Evolutionary conservation across 2,797 vertebrate genomes (phyloP).

Genomic region (Hippoglossus hippoglossus): DNA sequence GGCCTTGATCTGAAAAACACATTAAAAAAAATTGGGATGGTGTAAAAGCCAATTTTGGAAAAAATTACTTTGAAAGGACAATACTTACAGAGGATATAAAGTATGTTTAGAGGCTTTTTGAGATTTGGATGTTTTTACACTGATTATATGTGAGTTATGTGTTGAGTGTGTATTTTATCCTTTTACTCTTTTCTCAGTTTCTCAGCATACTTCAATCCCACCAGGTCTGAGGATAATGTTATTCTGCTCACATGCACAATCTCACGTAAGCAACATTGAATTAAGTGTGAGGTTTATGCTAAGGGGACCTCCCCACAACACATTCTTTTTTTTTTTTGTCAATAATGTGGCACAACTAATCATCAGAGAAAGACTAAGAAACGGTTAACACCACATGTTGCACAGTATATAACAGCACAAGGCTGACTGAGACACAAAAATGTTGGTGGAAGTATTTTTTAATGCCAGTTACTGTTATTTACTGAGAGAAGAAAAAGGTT

Average conservation of each 20-base stretch:
- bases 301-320: slow-evolving; percentile 66
- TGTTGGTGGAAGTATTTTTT: slow-evolving; percentile 15
- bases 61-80: background rate
- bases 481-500: slow-evolving; percentile 13
- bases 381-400: slow-evolving; percentile 43
- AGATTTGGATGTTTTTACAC: background rate
- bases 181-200: too few relatives aligned
- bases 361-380: slow-evolving; percentile 64
- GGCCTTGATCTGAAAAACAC: background rate
- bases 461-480: slow-evolving; percentile 30
- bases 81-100: background rate
- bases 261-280: slow-evolving; percentile 73
- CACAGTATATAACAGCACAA: slow-evolving; percentile 30
- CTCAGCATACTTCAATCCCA: background rate
- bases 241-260: slow-evolving; percentile 73
- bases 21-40: background rate
- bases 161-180: too few relatives aligned
- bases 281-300: slow-evolving; percentile 73
- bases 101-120: background rate
- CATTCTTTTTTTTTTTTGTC: slow-evolving; percentile 77
- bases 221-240: slow-evolving; percentile 50
- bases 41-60: background rate
- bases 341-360: slow-evolving; percentile 69
- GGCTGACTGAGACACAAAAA: slow-evolving; percentile 41
- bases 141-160: too few relatives aligned